Evolutionary conservation across 2,797 vertebrate genomes (phyloP), one percentile per base, ranked within the genome.

Genomic region (Ctenopoma kingsleyae): DNA sequence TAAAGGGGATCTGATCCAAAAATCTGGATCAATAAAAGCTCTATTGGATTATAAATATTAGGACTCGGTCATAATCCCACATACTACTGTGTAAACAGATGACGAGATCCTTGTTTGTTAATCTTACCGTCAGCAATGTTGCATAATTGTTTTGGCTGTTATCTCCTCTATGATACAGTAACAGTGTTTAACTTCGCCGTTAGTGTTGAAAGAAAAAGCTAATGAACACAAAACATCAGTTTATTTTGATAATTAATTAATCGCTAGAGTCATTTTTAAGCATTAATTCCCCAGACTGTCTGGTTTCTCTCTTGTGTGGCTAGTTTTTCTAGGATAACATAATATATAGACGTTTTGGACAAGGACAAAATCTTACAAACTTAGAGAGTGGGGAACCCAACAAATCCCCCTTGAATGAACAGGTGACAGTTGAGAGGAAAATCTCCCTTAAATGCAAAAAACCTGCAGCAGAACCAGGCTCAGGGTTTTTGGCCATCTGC

Each of bases 21-120:
- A 47, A 66, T 53, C 8, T 62, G 52, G 58, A 70, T 71, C 46
- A 62, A 66, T 73, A 77, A 67, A 62, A 56, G 53, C 60, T 83
- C 52, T 41, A 58, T 64, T 78, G 71, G 71, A 86, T 87, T 80
- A 79, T 63, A 58, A 69, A 58, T 76, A 71, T 73, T 71, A 53
- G 53, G 20, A 54, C 16, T 40, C 9, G 46, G 62, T 73, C 61
- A 38, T 83, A 83, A 88, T 88, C 87, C 72, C n/a, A 17, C 16
- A 48, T 3, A 0, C 58, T 43, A 16, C 30, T 46, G 46, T 51
- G 44, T 83, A 76, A 77, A 87, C 61, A 51, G 60, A 76, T 57
- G 61, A 68, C 2, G 11, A 64, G 44, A 59, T 50, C 57, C 27
- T 66, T 79, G 68, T 76, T 71, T 70, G 53, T 77, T 75, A 64